Base-by-base conservation (phyloP, 2,888 invertebrate species). In the Monochamus alternatus region DNA sequence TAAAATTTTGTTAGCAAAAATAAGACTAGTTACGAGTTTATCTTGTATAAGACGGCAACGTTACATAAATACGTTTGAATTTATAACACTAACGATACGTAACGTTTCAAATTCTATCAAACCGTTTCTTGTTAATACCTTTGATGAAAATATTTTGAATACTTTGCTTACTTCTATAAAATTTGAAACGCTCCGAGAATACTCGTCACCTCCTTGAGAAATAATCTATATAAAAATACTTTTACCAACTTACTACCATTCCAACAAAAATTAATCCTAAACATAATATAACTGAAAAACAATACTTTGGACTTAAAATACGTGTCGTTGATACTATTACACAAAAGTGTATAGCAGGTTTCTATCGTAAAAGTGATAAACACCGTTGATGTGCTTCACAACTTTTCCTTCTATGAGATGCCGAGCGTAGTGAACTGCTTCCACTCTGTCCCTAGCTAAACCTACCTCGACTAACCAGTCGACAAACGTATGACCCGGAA, bases 381-480 rank as follows among this genome's bases (percentile, higher is more conserved):
- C 93, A 83, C 94, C 92, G 85, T 94, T 94, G 64, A 97, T 92
- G 88, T 98, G 98, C 71, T 94, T 92, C 74, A 98, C 91, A 58
- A 98, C 94, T 68, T 96, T 92, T 10, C 97, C 97, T 86, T 95
- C 94, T 31, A 98, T 91, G 64, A 98, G 91, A 86, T 95, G 95
- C 22, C 94, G 91, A 10, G 96, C 97, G 89, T 97, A 98, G 69
- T 91, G 91, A 7, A 94, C 92, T 1, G 96, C 98, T 84, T 96
- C 96, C 52, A 92, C 91, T 31, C 95, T 92, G 88, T 95, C 96
- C 79, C 92, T 90, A 0, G 95, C 95, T 59, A 98, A 89, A 0
- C 96, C 96, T 71, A 95, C 94, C 83, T 93, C 92, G 44, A 96
- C 89, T 52, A 98, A 90, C 98, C 98, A 98, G 87, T 94, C 93